Evolutionary conservation across 2,888 invertebrate genomes (phyloP).

Genomic region (Brachylomia viminalis): DNA sequence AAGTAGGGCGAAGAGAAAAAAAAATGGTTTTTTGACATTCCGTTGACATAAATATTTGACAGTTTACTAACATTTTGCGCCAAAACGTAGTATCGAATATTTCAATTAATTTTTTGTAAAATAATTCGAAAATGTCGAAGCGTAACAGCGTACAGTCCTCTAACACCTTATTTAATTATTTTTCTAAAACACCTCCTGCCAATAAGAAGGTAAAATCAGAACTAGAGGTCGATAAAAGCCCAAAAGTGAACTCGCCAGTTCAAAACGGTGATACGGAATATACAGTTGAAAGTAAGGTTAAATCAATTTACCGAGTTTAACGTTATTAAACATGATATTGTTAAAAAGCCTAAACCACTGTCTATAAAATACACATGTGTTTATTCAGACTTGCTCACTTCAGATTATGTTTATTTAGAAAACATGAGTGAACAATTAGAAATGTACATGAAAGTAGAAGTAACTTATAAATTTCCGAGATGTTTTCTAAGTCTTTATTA

Average conservation of each 20-base stretch:
- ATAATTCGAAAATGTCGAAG: slow-evolving; percentile 81
- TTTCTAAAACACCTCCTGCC: slow-evolving; percentile 91
- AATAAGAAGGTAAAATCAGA: slow-evolving; percentile 80
- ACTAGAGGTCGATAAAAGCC: slow-evolving; percentile 67
- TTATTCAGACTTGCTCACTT: neutral
- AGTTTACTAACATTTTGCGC: slow-evolving; percentile 52
- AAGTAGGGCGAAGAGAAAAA: no score
- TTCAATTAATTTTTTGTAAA: slow-evolving; percentile 21
- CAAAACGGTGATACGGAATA: slow-evolving; percentile 67
- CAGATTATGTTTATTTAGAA: neutral
- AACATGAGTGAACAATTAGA: neutral
- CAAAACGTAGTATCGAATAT: slow-evolving; percentile 41
- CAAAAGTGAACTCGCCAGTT: slow-evolving; percentile 68
- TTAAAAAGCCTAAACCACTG: neutral
- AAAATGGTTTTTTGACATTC: neutral
- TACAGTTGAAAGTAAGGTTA: slow-evolving; percentile 80
- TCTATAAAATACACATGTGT: neutral
- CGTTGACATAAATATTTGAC: slow-evolving; percentile 4
- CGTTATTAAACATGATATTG: neutral
- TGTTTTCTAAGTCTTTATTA: neutral
- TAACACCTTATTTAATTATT: slow-evolving; percentile 93
- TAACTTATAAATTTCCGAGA: neutral
- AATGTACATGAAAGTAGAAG: neutral
- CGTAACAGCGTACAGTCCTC: slow-evolving; percentile 84
- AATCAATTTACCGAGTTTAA: neutral